Base-by-base conservation (phyloP, 1,140 invertebrate species). In the Lucilia sericata region DNA sequence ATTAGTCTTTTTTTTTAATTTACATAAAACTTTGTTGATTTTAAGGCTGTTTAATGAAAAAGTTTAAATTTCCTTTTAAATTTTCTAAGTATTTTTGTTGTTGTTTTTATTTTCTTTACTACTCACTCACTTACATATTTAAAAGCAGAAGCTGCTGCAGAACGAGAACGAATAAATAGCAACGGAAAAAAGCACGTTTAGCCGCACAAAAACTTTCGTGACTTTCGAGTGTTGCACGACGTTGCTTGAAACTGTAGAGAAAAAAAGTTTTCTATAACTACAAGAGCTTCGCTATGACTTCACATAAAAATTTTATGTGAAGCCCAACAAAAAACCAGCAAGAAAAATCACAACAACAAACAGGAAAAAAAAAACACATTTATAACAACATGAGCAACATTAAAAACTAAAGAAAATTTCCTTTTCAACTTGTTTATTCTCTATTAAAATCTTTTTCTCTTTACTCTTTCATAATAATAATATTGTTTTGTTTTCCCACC, bases 151-250 rank as follows among this genome's bases (percentile, higher is more conserved):
- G 74, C 30, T 2, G 74, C 17, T 19, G 34, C 47, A 42, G 42
- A 78, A 80, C 76, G 17, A 14, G 13, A 14, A 55, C 8, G 51
- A 14, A 55, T 19, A 80, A 49, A 80, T 13, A 49, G 42, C 42
- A 42, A 42, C 5, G 42, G 42, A 42, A 80, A 80, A 30, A 80
- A 80, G 76, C 76, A 80, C 76, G 76, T 80, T 80, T 80, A 80
- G 76, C 76, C 76, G 76, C 76, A 80, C 76, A 80, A 47, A 70
- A 80, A 80, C 76, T 80, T 80, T 80, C 76, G 76, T 80, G 76
- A 21, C 76, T 80, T 80, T 80, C 76, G 42, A 80, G 47, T 49
- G 76, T 80, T 80, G 76, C 76, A 80, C 76, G 42, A 49, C 76
- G 76, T 80, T 80, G 76, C 76, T 80, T 80, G 42, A 80, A 78